Conservation (phyloP, 2,113 vertebrate species). For the Pseudorasbora parva region DNA sequence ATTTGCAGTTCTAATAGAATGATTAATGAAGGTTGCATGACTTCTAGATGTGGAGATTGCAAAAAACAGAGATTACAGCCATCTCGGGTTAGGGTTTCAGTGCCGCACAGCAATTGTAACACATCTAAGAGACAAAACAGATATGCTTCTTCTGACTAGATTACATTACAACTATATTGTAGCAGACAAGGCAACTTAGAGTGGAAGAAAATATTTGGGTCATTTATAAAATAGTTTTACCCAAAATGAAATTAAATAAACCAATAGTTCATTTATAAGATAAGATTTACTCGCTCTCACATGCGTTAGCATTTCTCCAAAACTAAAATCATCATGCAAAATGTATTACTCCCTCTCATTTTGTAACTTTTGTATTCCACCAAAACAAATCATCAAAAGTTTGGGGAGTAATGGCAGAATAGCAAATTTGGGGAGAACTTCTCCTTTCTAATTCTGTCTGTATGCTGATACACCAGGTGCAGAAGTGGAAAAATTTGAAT, state of each 20-base stretch:
- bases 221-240: neutral
- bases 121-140: too few species aligned
- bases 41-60: conserved; percentile 15
- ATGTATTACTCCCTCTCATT: neutral
- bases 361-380: neutral
- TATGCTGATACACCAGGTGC: neutral
- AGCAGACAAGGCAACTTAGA: neutral
- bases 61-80: conserved; percentile 48
- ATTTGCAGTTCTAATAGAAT: conserved; percentile 58
- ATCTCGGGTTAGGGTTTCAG: neutral
- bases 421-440: neutral
- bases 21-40: conserved; percentile 60
- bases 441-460: neutral
- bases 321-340: too few species aligned
- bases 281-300: too few species aligned
- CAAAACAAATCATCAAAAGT: neutral
- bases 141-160: neutral
- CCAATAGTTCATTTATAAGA: neutral
- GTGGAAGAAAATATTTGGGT: neutral
- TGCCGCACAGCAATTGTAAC: too few species aligned
- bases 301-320: too few species aligned
- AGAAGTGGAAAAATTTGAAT: neutral
- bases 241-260: neutral
- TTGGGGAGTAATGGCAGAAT: neutral
- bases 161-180: neutral